Evolutionary conservation across 2,888 invertebrate species (phyloP).

Genomic region (Dermolepida albohirtum): DNA sequence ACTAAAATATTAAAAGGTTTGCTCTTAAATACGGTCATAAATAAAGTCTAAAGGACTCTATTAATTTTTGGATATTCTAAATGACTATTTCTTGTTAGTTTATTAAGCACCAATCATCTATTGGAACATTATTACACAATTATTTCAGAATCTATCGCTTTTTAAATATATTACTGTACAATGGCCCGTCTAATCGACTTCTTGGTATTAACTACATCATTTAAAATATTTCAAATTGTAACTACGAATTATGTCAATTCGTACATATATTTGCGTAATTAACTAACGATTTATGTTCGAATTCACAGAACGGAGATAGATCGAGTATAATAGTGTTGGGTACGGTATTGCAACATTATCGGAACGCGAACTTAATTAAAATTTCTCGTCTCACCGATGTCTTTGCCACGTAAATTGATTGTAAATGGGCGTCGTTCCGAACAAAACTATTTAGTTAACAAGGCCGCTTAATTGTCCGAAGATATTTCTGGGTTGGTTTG

Average conservation of each 20-base stretch:
- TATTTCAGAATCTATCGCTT: not conserved
- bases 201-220: constrained; percentile 7
- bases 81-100: too few species aligned
- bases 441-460: constrained; percentile 34
- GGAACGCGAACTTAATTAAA: constrained; percentile 50
- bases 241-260: constrained; percentile 22
- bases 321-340: not conserved
- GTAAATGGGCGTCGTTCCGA: constrained; percentile 29
- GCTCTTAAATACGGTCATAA: too few species aligned
- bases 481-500: constrained; percentile 34
- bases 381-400: constrained; percentile 42
- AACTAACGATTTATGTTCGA: constrained; percentile 24
- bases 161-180: not conserved
- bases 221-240: constrained; percentile 30
- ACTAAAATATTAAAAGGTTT: too few species aligned
- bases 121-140: too few species aligned
- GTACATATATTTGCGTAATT: constrained; percentile 22
- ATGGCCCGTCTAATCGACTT: not conserved
- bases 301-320: constrained; percentile 26
- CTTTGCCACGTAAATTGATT: constrained; percentile 35
- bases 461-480: constrained; percentile 29
- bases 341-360: constrained; percentile 39
- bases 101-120: too few species aligned
- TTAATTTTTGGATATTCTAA: too few species aligned
- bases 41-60: too few species aligned